phyloP scores from a whole-genome alignment of 2,888 invertebrate species.

The Drosophila yooni region DNA sequence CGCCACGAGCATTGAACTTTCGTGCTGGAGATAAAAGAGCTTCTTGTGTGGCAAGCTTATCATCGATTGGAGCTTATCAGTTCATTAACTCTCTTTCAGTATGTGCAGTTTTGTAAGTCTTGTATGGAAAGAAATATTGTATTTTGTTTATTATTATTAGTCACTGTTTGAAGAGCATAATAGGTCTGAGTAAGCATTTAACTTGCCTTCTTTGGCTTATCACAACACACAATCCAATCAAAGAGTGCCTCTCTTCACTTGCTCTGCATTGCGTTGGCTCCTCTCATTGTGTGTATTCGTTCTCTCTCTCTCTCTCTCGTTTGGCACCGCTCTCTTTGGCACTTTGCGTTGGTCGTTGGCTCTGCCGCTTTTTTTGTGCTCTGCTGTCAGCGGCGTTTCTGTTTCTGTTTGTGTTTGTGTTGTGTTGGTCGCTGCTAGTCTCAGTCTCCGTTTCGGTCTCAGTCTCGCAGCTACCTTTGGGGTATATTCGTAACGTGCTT shows the following conservation, averaged over 20 bases:
- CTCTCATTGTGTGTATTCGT: constrained; percentile 16
- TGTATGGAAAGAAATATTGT: neutral
- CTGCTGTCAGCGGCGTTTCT: constrained; percentile 6
- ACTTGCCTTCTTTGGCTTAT: neutral
- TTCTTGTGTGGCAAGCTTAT: constrained; percentile 46
- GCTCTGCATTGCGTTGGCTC: constrained; percentile 25
- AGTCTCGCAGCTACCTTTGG: constrained; percentile 70
- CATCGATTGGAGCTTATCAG: constrained; percentile 60
- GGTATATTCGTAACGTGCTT: constrained; percentile 85
- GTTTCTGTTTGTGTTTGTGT: constrained; percentile 31
- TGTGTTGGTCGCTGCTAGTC: constrained; percentile 22
- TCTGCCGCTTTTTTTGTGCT: constrained; percentile 38
- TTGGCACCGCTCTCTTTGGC: constrained; percentile 25
- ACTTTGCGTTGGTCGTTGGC: constrained; percentile 49
- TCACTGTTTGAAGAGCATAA: neutral
- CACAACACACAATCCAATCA: neutral
- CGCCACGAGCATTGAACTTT: constrained; percentile 71
- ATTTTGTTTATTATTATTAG: neutral
- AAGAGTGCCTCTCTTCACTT: constrained; percentile 3
- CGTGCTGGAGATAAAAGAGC: constrained; percentile 20
- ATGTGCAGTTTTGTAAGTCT: neutral
- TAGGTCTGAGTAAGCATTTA: neutral
- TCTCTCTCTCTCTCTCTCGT: constrained; percentile 8
- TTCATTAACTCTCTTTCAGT: constrained; percentile 53
- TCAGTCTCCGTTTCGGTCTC: constrained; percentile 61